These are phyloP conservation scores for Catharus fuscescens DNA, from an alignment of 2,113 vertebrate genomes.

Conservation along the genomic window DNA sequence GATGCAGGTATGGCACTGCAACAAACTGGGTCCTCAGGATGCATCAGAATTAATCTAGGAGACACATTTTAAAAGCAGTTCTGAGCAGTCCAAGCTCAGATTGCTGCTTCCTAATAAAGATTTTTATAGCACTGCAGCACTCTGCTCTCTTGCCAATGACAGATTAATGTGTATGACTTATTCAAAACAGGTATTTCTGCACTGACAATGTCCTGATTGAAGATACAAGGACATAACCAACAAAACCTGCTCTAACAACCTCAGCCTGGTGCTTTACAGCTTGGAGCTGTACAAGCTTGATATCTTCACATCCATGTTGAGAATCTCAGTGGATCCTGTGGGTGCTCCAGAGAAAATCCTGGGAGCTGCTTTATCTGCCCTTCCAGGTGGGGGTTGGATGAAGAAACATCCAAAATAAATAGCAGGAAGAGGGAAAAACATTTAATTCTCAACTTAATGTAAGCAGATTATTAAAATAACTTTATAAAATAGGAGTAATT, in stretches of 20 bases:
- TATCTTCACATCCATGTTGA: too few species aligned
- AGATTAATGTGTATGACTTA: background rate
- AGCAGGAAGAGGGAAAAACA: background rate
- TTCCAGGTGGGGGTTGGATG: background rate
- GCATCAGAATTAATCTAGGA: background rate
- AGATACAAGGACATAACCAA: background rate
- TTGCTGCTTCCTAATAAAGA: background rate
- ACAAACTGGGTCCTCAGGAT: background rate
- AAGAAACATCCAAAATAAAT: background rate
- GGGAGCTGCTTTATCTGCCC: background rate
- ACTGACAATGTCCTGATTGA: background rate
- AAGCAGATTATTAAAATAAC: background rate
- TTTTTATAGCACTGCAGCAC: constrained; percentile 38
- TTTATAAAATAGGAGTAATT: background rate
- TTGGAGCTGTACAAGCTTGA: background rate
- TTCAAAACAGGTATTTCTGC: background rate
- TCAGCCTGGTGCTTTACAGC: background rate
- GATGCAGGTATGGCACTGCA: background rate
- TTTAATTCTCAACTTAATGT: background rate
- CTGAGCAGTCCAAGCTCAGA: background rate
- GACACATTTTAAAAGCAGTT: background rate
- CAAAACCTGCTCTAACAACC: background rate
- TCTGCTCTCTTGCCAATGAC: background rate
- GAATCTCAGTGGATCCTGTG: background rate
- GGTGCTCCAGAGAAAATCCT: background rate